phyloP scores from a whole-genome alignment of 2,888 invertebrate genomes.

The Heliconius ethilla region DNA sequence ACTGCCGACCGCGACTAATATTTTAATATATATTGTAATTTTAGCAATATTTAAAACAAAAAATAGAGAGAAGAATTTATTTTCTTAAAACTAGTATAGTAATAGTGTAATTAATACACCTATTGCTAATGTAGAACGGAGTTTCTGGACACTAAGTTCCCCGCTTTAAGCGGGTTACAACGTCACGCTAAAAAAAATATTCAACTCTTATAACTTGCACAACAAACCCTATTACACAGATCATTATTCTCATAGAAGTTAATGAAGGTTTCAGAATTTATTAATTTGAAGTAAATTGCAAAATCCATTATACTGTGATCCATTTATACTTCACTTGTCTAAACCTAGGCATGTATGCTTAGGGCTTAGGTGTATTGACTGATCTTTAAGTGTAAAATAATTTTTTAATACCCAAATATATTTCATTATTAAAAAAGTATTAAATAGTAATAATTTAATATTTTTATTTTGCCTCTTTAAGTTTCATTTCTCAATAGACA shows the following conservation, averaged over 20 bases:
- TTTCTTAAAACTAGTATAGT: no score
- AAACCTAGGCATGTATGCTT: not conserved
- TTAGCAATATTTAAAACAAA: no score
- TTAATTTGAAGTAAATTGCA: constrained; percentile 32
- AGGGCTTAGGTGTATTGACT: no score
- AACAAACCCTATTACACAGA: constrained; percentile 27
- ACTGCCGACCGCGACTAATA: no score
- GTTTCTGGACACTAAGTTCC: not conserved
- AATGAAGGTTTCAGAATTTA: constrained; percentile 29
- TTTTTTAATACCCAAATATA: no score
- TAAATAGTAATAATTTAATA: no score
- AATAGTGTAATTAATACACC: no score
- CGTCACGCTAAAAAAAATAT: not conserved
- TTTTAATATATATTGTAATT: no score
- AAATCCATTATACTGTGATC: constrained; percentile 42
- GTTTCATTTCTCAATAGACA: no score
- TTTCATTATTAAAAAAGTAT: no score
- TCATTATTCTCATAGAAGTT: constrained; percentile 27
- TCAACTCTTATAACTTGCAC: constrained; percentile 45
- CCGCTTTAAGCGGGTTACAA: not conserved
- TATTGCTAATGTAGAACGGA: not conserved
- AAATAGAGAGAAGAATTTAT: no score
- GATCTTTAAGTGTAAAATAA: not conserved
- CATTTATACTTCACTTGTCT: not conserved
- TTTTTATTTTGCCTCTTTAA: no score